phyloP scores from a whole-genome alignment of 2,113 vertebrate genomes.

The Ornithorhynchus anatinus region DNA sequence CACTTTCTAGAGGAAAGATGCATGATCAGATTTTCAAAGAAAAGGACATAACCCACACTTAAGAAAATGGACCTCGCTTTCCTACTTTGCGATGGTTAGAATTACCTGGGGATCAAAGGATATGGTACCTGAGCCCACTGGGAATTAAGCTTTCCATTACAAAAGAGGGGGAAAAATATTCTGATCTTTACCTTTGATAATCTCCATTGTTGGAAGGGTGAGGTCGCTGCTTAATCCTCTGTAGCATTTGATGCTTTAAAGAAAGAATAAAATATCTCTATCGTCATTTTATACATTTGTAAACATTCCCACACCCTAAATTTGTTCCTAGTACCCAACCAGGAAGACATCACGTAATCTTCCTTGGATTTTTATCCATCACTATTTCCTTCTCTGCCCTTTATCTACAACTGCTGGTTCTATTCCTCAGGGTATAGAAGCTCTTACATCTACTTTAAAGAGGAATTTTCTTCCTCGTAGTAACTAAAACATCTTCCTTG shows the following conservation, averaged over 20 bases:
- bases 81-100: neutral
- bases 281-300: neutral
- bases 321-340: conserved; percentile 4
- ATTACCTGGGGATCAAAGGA: neutral
- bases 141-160: neutral
- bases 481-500: too few relatives aligned
- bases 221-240: conserved; percentile 70
- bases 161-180: neutral
- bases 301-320: neutral
- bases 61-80: neutral
- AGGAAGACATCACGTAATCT: neutral
- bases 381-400: neutral
- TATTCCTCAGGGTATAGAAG: too few relatives aligned
- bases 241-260: conserved; percentile 71
- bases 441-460: too few relatives aligned
- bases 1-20: neutral
- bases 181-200: conserved; percentile 74
- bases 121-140: neutral
- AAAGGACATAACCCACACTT: neutral
- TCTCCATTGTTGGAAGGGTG: conserved; percentile 69
- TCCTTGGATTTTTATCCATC: neutral
- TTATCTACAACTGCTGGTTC: too few relatives aligned
- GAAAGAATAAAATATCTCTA: conserved; percentile 23
- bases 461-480: too few relatives aligned
- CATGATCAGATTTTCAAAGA: neutral